Conservation (phyloP, 2,888 invertebrate genomes). For the Girardia tigrina region DNA sequence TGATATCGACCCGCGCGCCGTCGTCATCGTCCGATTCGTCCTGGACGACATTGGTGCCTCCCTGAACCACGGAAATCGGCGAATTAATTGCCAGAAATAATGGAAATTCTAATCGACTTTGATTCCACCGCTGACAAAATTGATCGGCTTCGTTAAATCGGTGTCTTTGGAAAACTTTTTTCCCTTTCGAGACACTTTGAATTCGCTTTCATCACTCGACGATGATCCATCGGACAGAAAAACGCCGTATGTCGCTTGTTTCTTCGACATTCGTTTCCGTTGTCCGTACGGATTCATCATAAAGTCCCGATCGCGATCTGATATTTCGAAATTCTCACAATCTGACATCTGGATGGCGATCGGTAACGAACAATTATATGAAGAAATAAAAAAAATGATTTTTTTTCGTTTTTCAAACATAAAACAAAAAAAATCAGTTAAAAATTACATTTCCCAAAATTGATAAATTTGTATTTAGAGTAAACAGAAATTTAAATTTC, state of each 20-base stretch:
- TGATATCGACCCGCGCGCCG: not conserved
- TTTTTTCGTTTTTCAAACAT: too few relatives aligned
- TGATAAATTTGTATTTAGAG: too few relatives aligned
- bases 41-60: not conserved
- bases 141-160: conserved; percentile 58
- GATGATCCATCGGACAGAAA: not conserved
- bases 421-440: too few relatives aligned
- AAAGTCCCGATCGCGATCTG: not conserved
- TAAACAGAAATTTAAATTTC: too few relatives aligned
- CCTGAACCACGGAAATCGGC: too few relatives aligned
- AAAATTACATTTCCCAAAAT: too few relatives aligned
- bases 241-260: not conserved
- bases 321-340: conserved; percentile 1
- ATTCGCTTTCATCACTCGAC: not conserved
- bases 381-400: too few relatives aligned
- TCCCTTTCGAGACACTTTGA: not conserved
- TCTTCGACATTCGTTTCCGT: not conserved
- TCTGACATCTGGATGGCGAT: too few relatives aligned
- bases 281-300: not conserved
- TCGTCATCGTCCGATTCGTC: conserved; percentile 9
- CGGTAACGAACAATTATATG: too few relatives aligned
- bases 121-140: conserved; percentile 74
- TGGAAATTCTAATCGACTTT: too few relatives aligned
- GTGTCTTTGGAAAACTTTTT: not conserved
- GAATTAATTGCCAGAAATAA: too few relatives aligned